Base-by-base conservation (phyloP, 1,140 invertebrate species). In the Pseudomyrmex flavicornis region DNA sequence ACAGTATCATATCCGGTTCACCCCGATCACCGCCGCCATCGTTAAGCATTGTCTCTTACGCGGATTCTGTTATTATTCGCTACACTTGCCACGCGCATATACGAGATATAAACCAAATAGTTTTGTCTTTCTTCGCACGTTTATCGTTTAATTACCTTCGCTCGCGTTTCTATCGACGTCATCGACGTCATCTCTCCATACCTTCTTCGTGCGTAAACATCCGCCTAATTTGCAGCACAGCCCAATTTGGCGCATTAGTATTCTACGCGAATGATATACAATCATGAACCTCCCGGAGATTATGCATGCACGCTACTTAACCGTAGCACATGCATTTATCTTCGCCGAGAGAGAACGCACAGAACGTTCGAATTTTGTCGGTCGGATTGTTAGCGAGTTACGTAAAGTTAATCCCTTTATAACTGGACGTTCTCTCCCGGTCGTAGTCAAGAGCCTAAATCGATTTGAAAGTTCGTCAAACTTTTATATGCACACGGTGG, bases 221-320 rank as follows among this genome's bases (percentile, higher is more conserved):
- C 13, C 56, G 59, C 20, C 58, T 74, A 74, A 74, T 74, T 74
- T 61, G 35, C 72, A 48, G 20, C 58, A 20, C 46, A 61, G 72
- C 35, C 44, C 56, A 74, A 74, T 74, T 74, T 74, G 20, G 13
- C 17, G 58, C 56, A 61, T 74, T 74, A 61, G 56, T 74, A 48
- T 61, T 17, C 35, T 9, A 13, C 58, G 72, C 72, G 22, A 74
- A 74, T 74, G 56, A 74, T 74, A 74, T 74, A 61, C 58, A 74
- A 74, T 74, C 72, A 74, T 61, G 72, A 61, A 61, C 56, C 72
- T 26, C 72, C 35, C 58, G 3, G 48, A 74, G 48, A 74, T 74
- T 74, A 74, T 74, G 72, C 72, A 74, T 74, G 72, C 72, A 61
- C n/a, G 72, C 72, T 74, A 74, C 58, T 74, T 74, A 74, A 35